Evolutionary conservation across 2,888 invertebrate species (phyloP), one percentile per base, ranked within the genome.

Genomic region (Teinopalpus imperialis): DNA sequence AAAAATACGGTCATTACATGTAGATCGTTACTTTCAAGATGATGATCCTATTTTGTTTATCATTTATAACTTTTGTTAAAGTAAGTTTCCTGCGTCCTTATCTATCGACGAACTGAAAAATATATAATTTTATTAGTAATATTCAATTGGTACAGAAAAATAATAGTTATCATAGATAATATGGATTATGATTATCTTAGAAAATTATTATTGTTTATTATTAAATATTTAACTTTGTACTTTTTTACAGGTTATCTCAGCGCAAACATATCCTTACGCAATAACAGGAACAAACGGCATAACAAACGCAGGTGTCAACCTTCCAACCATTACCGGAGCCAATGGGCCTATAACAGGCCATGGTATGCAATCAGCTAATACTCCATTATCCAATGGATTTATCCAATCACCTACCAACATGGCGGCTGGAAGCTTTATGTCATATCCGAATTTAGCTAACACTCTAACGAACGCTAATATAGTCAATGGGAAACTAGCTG

Each of bases 221-320:
- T n/a, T n/a, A n/a, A n/a, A n/a, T n/a, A n/a, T n/a, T n/a, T n/a
- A n/a, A n/a, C n/a, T n/a, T n/a, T n/a, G n/a, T n/a, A n/a, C n/a
- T 34, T 7, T 44, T 51, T 57, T 56, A 2, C 67, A 74, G 74
- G 42, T 61, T 3, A 26, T 56, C 7, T 44, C 63, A 18, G 52
- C 67, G 3, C 73, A 72, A 58, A 45, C 56, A 9, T 36, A 59
- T 4, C 49, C 60, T 0, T 56, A 57, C 10, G 34, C 54, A 40
- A 49, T 34, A 12, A 24, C 48, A 37, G 43, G 29, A 43, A 24
- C 32, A 34, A 42, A 27, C 21, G 39, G 34, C 27, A 24, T 32
- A 9, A 24, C 43, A n/a, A 29, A 30, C 27, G 14, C 31, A 32
- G 23, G 7, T 47, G 13, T 20, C 35, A 49, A 27, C 36, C 20